Conservation (phyloP, 1,140 invertebrate genomes). For the Apocrypta bakeri region DNA sequence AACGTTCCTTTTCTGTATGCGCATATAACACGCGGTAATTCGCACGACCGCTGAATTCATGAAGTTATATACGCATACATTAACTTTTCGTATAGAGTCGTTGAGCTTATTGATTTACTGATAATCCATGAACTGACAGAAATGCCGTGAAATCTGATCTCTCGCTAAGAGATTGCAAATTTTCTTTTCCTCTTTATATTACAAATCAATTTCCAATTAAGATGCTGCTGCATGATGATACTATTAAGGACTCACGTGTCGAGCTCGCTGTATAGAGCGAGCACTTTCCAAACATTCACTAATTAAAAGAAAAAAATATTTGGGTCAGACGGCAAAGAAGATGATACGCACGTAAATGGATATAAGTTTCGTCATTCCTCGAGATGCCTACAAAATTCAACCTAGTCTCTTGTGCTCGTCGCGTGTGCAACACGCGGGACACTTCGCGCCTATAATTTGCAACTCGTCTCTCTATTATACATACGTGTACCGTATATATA, state of each 20-base stretch:
- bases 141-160: neutral
- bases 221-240: neutral
- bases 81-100: neutral
- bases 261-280: neutral
- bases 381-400: neutral
- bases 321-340: neutral
- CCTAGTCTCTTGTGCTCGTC: neutral
- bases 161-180: neutral
- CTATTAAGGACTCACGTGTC: neutral
- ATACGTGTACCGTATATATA: too few relatives aligned
- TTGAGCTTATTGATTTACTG: neutral
- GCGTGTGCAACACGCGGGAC: neutral
- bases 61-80: too few relatives aligned
- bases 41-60: too few relatives aligned
- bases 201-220: neutral
- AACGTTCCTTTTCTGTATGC: too few relatives aligned
- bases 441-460: neutral
- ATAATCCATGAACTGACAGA: neutral
- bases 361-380: neutral
- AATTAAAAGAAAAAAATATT: constrained; percentile 24
- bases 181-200: neutral
- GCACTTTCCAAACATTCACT: neutral
- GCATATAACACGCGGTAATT: too few relatives aligned
- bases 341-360: neutral
- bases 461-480: too few relatives aligned